Percentiles rank a stretch among this genome's conserved stretches.
Conservation (phyloP, 1,140 invertebrate species). For the Ephestia elutella region DNA sequence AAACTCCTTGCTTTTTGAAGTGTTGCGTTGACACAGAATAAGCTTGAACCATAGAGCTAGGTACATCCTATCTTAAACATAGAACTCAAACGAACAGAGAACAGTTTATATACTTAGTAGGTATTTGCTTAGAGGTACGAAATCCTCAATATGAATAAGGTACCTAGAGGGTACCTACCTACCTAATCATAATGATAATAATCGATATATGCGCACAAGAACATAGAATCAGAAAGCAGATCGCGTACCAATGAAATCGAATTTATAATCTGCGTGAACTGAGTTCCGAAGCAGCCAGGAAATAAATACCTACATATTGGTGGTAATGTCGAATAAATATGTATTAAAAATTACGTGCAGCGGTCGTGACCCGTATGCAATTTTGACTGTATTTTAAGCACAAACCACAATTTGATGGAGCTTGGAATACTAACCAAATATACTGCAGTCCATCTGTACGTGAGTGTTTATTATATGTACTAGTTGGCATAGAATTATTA, state of each 20-base stretch:
- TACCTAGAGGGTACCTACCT: neutral
- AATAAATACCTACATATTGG: neutral
- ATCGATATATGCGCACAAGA: conserved; percentile 5
- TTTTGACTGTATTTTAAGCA: neutral
- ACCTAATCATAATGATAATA: neutral
- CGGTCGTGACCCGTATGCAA: neutral
- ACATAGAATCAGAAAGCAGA: conserved; percentile 19
- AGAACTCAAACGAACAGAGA: no score
- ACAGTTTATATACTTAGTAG: no score
- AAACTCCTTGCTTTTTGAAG: no score
- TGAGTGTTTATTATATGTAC: no score
- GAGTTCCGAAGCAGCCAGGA: neutral
- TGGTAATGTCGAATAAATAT: conserved; percentile 47
- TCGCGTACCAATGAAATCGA: conserved; percentile 36
- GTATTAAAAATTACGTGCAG: conserved; percentile 55
- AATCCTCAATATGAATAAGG: no score
- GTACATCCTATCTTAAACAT: no score
- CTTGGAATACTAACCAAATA: neutral
- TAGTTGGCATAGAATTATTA: no score
- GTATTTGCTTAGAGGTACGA: no score
- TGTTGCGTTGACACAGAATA: no score
- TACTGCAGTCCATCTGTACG: no score
- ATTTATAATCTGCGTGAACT: conserved; percentile 45
- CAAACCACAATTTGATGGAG: neutral
- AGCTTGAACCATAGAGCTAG: no score